Evolutionary conservation across 2,888 invertebrate genomes (phyloP), one percentile per base, ranked within the genome.

Genomic region (Eumacrocentrus americanus): DNA sequence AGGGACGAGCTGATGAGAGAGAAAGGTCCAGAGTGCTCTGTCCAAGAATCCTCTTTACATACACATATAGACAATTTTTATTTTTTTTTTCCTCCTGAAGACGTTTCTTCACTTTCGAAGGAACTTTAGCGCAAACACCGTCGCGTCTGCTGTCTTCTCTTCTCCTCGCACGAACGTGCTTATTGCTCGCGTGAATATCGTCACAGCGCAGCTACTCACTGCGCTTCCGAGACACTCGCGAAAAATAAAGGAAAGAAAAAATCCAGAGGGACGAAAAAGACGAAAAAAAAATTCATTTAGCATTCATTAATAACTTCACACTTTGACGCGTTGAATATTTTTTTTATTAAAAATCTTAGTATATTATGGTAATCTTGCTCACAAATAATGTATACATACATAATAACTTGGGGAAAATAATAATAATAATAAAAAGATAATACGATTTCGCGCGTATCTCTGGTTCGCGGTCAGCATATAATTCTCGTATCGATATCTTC

Each of bases 141-240:
- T 37, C 16, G 56, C 40, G 5, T 4, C 25, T 18, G 7, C 14
- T 22, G 12, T 20, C 16, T 29, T 22, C 48, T 46, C 14, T 25
- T 12, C 67, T 65, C 59, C 67, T 74, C 70, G 69, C 73, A 74
- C 67, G 62, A 62, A 70, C 61, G 69, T 75, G 76, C 69, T 74
- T 74, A 76, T 76, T 76, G 67, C 69, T 69, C 66, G 61, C 65
- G 72, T 68, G 76, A 74, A 75, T 74, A 72, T 75, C 70, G 74
- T 74, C 72, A 72, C 73, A 70, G 71, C 64, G 67, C 71, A 70
- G 18, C 59, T 54, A 42, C 53, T 50, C 62, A 61, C 66, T 72
- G 73, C 75, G 12, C 50, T 51, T 23, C 72, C 70, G 40, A 62
- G 70, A 71, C 71, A 65, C 61, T 50, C 18, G 35, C 64, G 20